Evolutionary conservation across 2,797 vertebrate species (phyloP), one percentile per base, ranked within the genome.

Genomic region (Tenualosa thibaudeaui): DNA sequence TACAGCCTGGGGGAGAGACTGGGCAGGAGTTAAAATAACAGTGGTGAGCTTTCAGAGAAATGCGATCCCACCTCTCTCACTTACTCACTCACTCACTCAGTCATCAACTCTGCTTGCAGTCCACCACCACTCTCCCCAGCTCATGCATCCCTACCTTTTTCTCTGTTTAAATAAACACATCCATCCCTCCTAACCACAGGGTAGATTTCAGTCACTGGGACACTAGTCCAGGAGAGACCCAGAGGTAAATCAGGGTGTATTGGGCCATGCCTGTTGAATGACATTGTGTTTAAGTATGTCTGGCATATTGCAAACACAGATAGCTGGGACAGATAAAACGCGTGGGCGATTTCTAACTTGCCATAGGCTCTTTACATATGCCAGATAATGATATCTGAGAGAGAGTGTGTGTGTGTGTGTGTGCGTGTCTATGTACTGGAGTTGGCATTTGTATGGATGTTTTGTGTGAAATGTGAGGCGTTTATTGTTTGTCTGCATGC

Each of bases 31-130:
- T 84, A 84, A 87, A 86, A 84, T 84, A 89, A 84, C 86, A 92
- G 85, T 86, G 85, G 81, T 89, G 88, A 83, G 92, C 90, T 91
- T 92, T 94, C 87, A 93, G 86, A 90, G 94, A 93, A 95, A 96
- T 81, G 78, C 56, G 93, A 95, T 89, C 92, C 91, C 82, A 3
- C 82, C 82, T 84, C 88, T 85, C 81, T 86, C 10, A 83, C 89
- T 89, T 78, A n/a, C 83, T 87, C 83, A 90, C 89, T 24, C 71
- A 43, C 37, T 24, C 71, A 71, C 26, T 37, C 26, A 68, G 24
- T 68, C 62, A 37, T 31, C 15, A 10, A 75, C 68, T 7, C 71
- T 7, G 5, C 82, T 53, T 50, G 13, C n/a, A 58, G 81, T 81
- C 68, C 62, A 19, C n/a, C 15, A 50, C 19, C 19, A 1, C 22